Evolutionary conservation across 1,140 invertebrate species (phyloP).

Genomic region (Hirudo medicinalis): DNA sequence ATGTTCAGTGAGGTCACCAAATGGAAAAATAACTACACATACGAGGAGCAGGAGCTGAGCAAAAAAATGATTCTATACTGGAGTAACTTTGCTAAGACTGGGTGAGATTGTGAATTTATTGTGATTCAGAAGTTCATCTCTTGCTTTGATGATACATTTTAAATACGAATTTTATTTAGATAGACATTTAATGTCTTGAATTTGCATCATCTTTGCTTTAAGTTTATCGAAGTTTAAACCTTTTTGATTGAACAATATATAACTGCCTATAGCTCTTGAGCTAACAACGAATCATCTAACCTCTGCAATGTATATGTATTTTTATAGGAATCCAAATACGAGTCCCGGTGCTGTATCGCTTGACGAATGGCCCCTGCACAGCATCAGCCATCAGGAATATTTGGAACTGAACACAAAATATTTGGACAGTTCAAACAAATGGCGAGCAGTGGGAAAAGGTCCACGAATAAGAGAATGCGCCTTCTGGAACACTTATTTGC

Average conservation of each 20-base stretch:
- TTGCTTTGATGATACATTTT: too few species aligned
- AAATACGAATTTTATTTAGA: too few species aligned
- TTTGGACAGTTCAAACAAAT: constrained; percentile 26
- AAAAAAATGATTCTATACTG: constrained; percentile 72
- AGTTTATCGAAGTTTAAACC: too few species aligned
- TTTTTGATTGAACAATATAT: too few species aligned
- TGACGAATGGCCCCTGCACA: constrained; percentile 72
- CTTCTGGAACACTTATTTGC: constrained; percentile 89
- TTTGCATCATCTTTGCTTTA: too few species aligned
- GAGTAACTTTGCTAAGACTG: constrained; percentile 74
- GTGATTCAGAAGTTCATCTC: too few species aligned
- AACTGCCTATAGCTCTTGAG: too few species aligned
- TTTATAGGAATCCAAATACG: constrained; percentile 55
- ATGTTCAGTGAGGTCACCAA: constrained; percentile 79
- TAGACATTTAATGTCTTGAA: too few species aligned
- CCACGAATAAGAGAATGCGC: constrained; percentile 77
- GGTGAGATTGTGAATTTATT: constrained; percentile 46
- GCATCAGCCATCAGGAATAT: constrained; percentile 65
- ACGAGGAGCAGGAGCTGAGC: constrained; percentile 60
- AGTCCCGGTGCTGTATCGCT: constrained; percentile 36
- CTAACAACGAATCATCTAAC: too few species aligned
- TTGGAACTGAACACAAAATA: constrained; percentile 67
- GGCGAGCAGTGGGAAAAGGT: constrained; percentile 55
- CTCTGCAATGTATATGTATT: background rate
- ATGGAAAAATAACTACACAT: constrained; percentile 54